These are phyloP conservation scores for Megamerina dolium DNA, from an alignment of 2,888 invertebrate species.

Conservation along the genomic window DNA sequence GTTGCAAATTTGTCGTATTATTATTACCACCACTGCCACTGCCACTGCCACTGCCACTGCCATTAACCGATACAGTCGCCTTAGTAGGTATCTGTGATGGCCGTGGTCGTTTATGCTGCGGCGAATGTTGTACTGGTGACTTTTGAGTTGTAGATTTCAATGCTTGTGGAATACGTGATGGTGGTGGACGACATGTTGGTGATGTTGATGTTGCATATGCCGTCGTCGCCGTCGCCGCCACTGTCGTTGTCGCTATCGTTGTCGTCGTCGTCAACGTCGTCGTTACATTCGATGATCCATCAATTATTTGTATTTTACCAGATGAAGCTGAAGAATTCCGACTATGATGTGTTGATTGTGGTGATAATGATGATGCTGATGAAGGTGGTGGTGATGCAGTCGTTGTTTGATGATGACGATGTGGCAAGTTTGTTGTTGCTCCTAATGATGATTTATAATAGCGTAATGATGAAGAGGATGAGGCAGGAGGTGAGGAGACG, in stretches of 20 bases:
- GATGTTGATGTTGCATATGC: conserved; percentile 37
- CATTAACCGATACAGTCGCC: conserved; percentile 16
- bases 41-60: background rate
- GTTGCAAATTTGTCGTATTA: conserved; percentile 23
- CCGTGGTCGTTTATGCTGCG: conserved; percentile 44
- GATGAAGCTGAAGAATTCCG: conserved; percentile 42
- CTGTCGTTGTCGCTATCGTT: too few species aligned
- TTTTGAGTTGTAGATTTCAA: conserved; percentile 41
- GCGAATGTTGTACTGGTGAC: conserved; percentile 43
- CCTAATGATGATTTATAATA: conserved; percentile 33
- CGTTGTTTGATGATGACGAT: conserved; percentile 26
- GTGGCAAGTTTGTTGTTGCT: conserved; percentile 38
- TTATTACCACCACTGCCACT: background rate
- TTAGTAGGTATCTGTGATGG: conserved; percentile 48
- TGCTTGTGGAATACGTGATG: conserved; percentile 56
- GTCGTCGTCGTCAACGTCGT: too few species aligned
- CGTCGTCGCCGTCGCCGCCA: too few species aligned
- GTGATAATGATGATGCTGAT: conserved; percentile 20
- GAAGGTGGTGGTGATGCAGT: conserved; percentile 27
- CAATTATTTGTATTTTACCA: conserved; percentile 40
- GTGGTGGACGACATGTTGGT: conserved; percentile 51
- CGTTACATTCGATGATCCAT: conserved; percentile 18
- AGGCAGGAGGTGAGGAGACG: conserved; percentile 18
- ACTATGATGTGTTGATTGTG: conserved; percentile 31
- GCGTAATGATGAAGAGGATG: conserved; percentile 31